Base-by-base conservation (phyloP, 2,888 invertebrate genomes). In the Girardia tigrina region DNA sequence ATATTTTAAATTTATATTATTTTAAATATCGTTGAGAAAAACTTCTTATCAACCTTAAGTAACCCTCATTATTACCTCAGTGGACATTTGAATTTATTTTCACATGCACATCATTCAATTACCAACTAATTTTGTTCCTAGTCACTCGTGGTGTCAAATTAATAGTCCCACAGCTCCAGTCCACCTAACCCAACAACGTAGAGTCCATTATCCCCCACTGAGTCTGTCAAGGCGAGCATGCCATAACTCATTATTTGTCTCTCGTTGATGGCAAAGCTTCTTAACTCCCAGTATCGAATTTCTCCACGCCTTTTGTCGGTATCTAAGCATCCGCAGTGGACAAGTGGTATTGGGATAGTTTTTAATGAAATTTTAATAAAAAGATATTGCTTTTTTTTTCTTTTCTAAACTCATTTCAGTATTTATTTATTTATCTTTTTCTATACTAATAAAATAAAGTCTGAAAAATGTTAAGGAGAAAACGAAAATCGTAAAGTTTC, bases 61-160 rank as follows among this genome's bases (percentile, higher is more conserved):
- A 4, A 56, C 56, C 56, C 56, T 56, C 56, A n/a, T n/a, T 56
- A 56, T 16, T 56, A 56, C 56, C 4, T 56, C n/a, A 23, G n/a
- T 56, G 4, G 56, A 56, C 56, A 56, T 56, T 56, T 23, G 56
- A 56, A 56, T 56, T 56, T 23, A 56, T 56, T 56, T 56, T 56
- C 56, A 56, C 56, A 56, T 56, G 56, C 4, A 56, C 4, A 56
- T 56, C 56, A 56, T 56, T 56, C 56, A 56, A 56, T 56, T 56
- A 56, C 56, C 56, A 56, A 56, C 56, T 56, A 56, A 56, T 56
- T 56, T 56, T 56, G 56, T 56, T 56, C 56, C 56, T 16, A 56
- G 56, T 56, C 56, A 56, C n/a, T 56, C 56, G 56, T 56, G 56
- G 56, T 56, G 56, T 56, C 56, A 56, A 56, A 56, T 56, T 56